Percentiles rank a stretch among this genome's conserved stretches.
These are phyloP conservation scores for Rhea americana DNA, from an alignment of 2,113 vertebrate species.

Conservation along the genomic window DNA sequence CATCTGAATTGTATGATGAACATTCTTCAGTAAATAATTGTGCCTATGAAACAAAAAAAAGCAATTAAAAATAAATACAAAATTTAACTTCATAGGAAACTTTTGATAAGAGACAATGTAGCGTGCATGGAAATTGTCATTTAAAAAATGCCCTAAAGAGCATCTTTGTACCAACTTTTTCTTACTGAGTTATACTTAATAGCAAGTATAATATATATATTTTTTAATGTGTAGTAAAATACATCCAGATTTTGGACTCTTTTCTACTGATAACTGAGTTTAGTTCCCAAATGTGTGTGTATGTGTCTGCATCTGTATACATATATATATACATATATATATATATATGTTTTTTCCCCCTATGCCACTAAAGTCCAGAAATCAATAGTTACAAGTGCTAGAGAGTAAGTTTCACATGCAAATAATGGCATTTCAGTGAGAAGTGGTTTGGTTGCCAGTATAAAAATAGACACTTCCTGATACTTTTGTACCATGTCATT, in stretches of 20 bases:
- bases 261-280: background rate
- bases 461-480: conserved; percentile 11
- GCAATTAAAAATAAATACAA: background rate
- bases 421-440: conserved; percentile 33
- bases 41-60: background rate
- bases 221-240: background rate
- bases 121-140: background rate
- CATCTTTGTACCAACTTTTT: background rate
- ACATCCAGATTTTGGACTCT: background rate
- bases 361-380: background rate
- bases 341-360: background rate
- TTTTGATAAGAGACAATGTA: background rate
- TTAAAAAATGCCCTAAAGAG: background rate
- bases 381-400: background rate
- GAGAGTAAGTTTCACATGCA: background rate
- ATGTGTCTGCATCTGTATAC: too few relatives aligned
- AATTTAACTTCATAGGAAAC: background rate
- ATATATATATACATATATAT: too few relatives aligned
- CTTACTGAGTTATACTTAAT: background rate
- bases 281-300: background rate
- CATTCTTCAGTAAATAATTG: background rate
- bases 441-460: background rate
- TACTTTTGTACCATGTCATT: background rate
- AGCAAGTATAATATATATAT: too few relatives aligned
- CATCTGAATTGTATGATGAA: rapidly evolving